phyloP scores from a whole-genome alignment of 2,888 invertebrate genomes.

The Glyphotaelius pellucidus region DNA sequence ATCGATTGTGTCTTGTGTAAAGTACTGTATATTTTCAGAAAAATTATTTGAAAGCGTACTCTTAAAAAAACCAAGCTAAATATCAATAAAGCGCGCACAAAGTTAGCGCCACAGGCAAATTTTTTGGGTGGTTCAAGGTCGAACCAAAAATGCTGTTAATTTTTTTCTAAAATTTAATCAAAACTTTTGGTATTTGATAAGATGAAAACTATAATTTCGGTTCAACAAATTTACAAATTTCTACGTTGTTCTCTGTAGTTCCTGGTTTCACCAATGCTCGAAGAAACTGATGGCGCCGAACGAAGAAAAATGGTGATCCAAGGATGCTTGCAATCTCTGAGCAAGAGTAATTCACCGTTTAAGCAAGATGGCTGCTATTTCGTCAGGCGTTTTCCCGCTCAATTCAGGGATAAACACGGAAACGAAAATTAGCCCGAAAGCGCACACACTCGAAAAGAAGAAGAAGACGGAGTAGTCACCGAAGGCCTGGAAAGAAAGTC shows the following conservation, averaged over 20 bases:
- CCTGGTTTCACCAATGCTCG: neutral
- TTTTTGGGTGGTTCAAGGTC: too few species aligned
- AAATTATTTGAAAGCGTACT: too few species aligned
- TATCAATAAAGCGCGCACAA: too few species aligned
- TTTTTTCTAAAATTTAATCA: too few species aligned
- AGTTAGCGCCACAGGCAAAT: too few species aligned
- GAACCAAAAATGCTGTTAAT: too few species aligned
- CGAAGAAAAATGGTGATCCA: neutral
- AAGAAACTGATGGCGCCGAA: neutral
- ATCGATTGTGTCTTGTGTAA: too few species aligned
- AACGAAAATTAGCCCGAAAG: slow-evolving; percentile 70
- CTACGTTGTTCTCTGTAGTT: neutral
- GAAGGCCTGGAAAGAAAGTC: slow-evolving; percentile 71
- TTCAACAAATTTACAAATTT: too few species aligned
- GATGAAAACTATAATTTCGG: too few species aligned
- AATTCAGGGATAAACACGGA: slow-evolving; percentile 73
- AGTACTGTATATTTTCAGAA: too few species aligned
- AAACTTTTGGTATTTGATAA: too few species aligned
- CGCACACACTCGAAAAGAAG: slow-evolving; percentile 71
- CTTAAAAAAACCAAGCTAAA: too few species aligned
- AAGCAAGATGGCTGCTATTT: slow-evolving; percentile 67
- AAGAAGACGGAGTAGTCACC: slow-evolving; percentile 73
- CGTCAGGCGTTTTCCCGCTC: slow-evolving; percentile 71
- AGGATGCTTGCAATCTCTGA: neutral
- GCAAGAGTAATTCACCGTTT: neutral